Evolutionary conservation across 1,140 invertebrate genomes (phyloP).

Genomic region (Aphelenchoides fujianensis): DNA sequence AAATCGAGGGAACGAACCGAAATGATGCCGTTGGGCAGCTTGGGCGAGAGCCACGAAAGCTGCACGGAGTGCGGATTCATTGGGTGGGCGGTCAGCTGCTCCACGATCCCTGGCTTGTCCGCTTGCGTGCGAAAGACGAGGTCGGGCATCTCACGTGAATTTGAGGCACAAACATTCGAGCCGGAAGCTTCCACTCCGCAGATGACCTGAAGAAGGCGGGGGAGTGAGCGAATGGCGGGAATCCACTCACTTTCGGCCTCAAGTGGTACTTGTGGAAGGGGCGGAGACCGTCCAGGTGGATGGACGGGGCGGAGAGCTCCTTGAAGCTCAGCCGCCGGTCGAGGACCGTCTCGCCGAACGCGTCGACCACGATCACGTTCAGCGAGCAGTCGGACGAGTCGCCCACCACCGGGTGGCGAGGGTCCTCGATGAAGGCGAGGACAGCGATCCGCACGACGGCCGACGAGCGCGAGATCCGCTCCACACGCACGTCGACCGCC

Average conservation of each 20-base stretch:
- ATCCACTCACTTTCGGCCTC: slow-evolving; percentile 40
- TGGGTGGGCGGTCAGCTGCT: slow-evolving; percentile 41
- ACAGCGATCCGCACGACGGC: slow-evolving; percentile 35
- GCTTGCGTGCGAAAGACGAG: slow-evolving; percentile 1
- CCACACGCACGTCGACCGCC: slow-evolving; percentile 46
- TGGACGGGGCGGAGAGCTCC: slow-evolving; percentile 20
- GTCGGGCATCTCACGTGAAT: slow-evolving; percentile 5
- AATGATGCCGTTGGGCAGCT: slow-evolving; percentile 50
- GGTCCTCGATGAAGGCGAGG: slow-evolving; percentile 4
- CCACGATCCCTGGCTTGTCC: slow-evolving; percentile 43
- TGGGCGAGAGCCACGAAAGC: slow-evolving; percentile 48
- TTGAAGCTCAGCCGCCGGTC: slow-evolving; percentile 22
- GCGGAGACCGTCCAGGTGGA: slow-evolving; percentile 43
- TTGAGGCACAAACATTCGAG: slow-evolving; percentile 19
- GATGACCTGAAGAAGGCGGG: slow-evolving; percentile 44
- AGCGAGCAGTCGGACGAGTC: slow-evolving; percentile 30
- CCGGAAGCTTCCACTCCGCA: slow-evolving; percentile 38
- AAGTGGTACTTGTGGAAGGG: slow-evolving; percentile 54
- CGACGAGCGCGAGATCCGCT: slow-evolving; percentile 40
- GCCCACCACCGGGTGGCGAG: slow-evolving; percentile 5
- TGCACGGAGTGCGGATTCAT: slow-evolving; percentile 58
- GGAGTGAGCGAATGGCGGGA: too few species aligned
- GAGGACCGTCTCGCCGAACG: slow-evolving; percentile 4
- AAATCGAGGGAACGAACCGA: too few species aligned
- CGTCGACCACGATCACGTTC: slow-evolving; percentile 30